Evolutionary conservation across 1,140 invertebrate genomes (phyloP), one percentile per base, ranked within the genome.

Genomic region (Drosophila arawakana): DNA sequence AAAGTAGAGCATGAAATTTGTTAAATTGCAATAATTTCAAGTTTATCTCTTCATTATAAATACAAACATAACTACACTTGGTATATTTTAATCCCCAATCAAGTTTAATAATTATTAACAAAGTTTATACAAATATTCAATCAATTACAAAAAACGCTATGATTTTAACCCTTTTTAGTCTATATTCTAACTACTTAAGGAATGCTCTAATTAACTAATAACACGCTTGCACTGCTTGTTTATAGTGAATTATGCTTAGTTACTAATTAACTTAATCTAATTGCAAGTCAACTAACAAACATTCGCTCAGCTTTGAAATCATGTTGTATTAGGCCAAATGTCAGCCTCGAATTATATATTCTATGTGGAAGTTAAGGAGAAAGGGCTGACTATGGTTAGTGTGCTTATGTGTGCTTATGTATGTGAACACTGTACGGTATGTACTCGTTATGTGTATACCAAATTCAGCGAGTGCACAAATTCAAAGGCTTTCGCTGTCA

Each of bases 251-350:
- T 71, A 41, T 72, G 69, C 21, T 34, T 84, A 80, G 85, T 85
- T 71, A 85, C 78, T 84, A 84, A 85, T 84, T 84, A 85, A 78
- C 59, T 74, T 69, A 81, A 68, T 78, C 73, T 79, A 84, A 73
- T 76, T 81, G 68, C 67, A 68, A 61, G 74, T 74, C 62, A 77
- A 81, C 78, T 85, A 25, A 39, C 37, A 52, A 30, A 10, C 30
- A 41, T 37, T 41, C 55, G 46, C 25, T 7, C 37, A 35, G 37
- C 15, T 68, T 68, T 59, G 30, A 47, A 67, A 67, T 34, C 18
- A 7, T 61, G 39, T 69, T 73, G 55, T 54, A 58, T 46, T 44
- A 43, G 58, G 52, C 69, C 49, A 49, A 72, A 72, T 73, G 65
- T 41, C 47, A 68, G 71, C 30, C 41, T 44, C 11, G 63, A 55